Evolutionary conservation across 2,888 invertebrate species (phyloP).

Genomic region (Agapostemon virescens): DNA sequence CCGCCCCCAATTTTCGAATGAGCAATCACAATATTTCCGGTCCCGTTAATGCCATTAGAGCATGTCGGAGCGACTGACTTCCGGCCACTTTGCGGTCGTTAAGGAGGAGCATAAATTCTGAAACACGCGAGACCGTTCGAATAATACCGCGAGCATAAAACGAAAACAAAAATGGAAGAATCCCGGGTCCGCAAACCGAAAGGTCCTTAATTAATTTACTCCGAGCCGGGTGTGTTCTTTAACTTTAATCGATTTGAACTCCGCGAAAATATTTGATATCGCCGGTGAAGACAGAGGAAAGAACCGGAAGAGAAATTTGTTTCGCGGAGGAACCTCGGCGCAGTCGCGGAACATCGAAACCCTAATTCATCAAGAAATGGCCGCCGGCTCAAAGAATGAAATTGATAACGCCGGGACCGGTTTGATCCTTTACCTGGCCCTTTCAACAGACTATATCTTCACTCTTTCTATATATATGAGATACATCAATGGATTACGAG

Average conservation of each 20-base stretch:
- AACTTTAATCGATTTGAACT: not conserved
- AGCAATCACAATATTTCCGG: slow-evolving; percentile 24
- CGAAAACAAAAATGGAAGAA: not conserved
- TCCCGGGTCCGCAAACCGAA: not conserved
- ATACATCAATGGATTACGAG: slow-evolving; percentile 47
- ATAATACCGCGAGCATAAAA: not conserved
- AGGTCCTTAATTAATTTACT: not conserved
- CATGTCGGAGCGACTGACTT: slow-evolving; percentile 3
- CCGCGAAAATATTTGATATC: slow-evolving; percentile 4
- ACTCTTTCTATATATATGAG: slow-evolving; percentile 4
- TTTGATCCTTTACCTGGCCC: slow-evolving; percentile 19
- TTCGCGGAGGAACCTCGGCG: not conserved
- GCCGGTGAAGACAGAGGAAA: not conserved
- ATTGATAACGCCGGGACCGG: slow-evolving; percentile 34
- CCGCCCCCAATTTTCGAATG: slow-evolving; percentile 19
- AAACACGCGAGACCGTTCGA: not conserved
- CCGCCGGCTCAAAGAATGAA: not conserved
- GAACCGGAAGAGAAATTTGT: not conserved
- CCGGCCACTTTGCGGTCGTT: not conserved
- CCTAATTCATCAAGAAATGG: slow-evolving; percentile 13
- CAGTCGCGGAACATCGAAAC: not conserved
- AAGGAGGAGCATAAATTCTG: slow-evolving; percentile 17
- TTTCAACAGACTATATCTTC: not conserved
- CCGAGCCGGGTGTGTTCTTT: not conserved
- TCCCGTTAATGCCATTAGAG: not conserved